phyloP scores from a whole-genome alignment of 1,140 invertebrate species.

The Drosophila lacertosa region DNA sequence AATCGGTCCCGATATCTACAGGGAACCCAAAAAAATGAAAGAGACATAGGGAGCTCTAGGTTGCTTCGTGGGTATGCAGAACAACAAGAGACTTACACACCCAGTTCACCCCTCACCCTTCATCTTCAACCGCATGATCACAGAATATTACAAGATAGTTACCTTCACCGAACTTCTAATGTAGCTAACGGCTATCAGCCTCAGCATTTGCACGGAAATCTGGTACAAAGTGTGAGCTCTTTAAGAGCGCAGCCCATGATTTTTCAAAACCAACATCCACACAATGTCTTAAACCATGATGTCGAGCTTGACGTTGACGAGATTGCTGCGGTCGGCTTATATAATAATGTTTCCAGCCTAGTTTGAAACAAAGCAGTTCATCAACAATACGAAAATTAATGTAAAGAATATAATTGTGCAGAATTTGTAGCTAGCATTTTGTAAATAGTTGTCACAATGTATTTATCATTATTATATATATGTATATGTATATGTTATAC shows the following conservation, averaged over 20 bases:
- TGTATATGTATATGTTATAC: conserved; percentile 22
- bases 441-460: conserved; percentile 64
- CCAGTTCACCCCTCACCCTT: not conserved
- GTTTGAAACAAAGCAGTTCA: conserved; percentile 40
- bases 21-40: conserved; percentile 13
- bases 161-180: not conserved
- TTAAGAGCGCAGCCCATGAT: conserved; percentile 16
- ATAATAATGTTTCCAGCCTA: conserved; percentile 70
- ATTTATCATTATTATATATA: conserved; percentile 59
- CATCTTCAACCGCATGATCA: conserved; percentile 4
- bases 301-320: conserved; percentile 54
- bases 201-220: conserved; percentile 11
- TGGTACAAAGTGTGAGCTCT: conserved; percentile 1
- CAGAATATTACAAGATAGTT: not conserved
- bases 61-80: not conserved
- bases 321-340: conserved; percentile 52
- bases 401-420: conserved; percentile 25
- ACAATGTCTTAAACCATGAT: conserved; percentile 44
- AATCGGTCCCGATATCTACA: conserved; percentile 67
- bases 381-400: not conserved
- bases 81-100: not conserved
- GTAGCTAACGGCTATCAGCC: conserved; percentile 3
- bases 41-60: conserved; percentile 41
- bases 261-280: conserved; percentile 18
- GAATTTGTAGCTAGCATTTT: conserved; percentile 27